Conservation (phyloP, 2,113 vertebrate species). For the Tor tambroides region DNA sequence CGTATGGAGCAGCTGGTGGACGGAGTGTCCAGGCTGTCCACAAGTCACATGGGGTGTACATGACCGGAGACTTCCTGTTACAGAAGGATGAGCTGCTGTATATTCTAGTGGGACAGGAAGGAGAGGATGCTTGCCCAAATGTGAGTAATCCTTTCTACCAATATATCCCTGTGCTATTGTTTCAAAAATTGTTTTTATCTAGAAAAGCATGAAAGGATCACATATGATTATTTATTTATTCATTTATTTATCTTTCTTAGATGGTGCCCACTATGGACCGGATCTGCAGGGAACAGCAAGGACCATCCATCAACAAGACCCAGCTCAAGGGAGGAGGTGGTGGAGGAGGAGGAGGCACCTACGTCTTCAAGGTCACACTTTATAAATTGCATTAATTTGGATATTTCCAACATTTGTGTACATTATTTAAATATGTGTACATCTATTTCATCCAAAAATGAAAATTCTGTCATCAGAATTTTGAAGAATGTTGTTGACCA, state of each 20-base stretch:
- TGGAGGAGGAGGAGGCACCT: slow-evolving; percentile 93
- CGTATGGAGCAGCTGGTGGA: slow-evolving; percentile 92
- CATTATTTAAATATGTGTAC: too few relatives aligned
- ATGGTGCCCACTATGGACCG: slow-evolving; percentile 82
- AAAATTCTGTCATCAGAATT: too few relatives aligned
- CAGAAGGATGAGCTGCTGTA: slow-evolving; percentile 86
- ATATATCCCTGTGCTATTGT: not conserved
- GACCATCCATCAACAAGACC: slow-evolving; percentile 87
- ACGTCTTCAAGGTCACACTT: slow-evolving; percentile 89
- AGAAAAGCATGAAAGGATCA: not conserved
- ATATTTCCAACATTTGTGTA: too few relatives aligned
- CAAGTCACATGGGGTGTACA: slow-evolving; percentile 87
- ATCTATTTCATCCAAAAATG: too few relatives aligned
- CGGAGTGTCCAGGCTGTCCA: slow-evolving; percentile 88
- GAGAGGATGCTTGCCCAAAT: slow-evolving; percentile 94
- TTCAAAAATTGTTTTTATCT: too few relatives aligned
- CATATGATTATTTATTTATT: slow-evolving; percentile 57
- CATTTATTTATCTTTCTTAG: slow-evolving; percentile 46
- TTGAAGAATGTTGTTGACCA: too few relatives aligned
- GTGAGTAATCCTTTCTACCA: slow-evolving; percentile 78
- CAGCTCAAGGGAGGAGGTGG: slow-evolving; percentile 91
- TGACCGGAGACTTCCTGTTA: slow-evolving; percentile 89
- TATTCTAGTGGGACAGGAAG: slow-evolving; percentile 94
- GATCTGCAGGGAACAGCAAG: slow-evolving; percentile 90
- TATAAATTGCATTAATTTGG: too few relatives aligned